Conservation (phyloP, 2,113 vertebrate species). For the Tricholaema leucomelas region DNA sequence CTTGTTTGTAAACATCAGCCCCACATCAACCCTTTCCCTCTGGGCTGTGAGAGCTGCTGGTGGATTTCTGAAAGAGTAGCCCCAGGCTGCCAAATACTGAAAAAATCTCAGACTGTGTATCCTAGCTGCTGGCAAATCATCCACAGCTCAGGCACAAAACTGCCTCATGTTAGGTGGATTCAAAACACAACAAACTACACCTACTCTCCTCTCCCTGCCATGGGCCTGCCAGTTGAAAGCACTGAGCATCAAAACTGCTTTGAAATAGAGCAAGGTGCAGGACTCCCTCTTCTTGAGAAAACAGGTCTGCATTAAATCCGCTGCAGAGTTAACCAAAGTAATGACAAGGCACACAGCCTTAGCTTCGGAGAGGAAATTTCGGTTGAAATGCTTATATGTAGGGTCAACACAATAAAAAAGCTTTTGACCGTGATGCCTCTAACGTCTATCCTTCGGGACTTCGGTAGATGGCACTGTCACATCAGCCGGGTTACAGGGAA, state of each 20-base stretch:
- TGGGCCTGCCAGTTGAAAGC: background rate
- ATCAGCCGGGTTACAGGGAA: background rate
- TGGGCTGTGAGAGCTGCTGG: background rate
- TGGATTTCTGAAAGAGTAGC: background rate
- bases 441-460: background rate
- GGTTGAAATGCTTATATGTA: accelerated
- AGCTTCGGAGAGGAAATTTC: background rate
- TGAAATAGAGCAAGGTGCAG: background rate
- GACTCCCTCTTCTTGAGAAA: background rate
- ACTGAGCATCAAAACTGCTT: background rate
- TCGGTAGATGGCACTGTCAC: slow-evolving; percentile 57
- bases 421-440: background rate
- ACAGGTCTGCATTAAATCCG: accelerated
- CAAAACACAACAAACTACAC: background rate
- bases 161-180: background rate
- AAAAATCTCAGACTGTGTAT: background rate
- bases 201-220: background rate
- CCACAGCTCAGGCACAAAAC: background rate
- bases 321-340: background rate
- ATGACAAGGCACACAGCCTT: background rate
- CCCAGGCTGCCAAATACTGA: background rate
- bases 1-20: background rate
- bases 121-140: background rate
- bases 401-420: background rate
- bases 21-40: background rate